Percentiles rank a stretch among this genome's conserved stretches.
Evolutionary conservation across 2,888 invertebrate species (phyloP).

Genomic region (Gortyna flavago): DNA sequence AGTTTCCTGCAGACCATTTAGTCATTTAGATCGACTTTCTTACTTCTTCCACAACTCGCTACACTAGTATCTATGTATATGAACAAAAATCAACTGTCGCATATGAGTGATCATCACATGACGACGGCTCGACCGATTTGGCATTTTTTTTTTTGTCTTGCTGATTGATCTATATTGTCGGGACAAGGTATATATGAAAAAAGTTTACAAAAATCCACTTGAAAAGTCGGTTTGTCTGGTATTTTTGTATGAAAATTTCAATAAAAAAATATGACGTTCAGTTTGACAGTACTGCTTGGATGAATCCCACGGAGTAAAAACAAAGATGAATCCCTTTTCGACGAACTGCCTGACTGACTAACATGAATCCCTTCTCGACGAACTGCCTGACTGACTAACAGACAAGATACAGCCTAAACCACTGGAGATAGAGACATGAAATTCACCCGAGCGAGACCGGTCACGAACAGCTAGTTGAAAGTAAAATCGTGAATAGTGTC

Average conservation of each 20-base stretch:
- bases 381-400: not conserved
- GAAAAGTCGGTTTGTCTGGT: not conserved
- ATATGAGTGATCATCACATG: not conserved
- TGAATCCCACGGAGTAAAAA: too few relatives aligned
- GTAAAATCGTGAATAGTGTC: not conserved
- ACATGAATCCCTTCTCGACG: not conserved
- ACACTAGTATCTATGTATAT: not conserved
- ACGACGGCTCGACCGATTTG: not conserved
- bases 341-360: not conserved
- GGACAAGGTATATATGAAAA: not conserved
- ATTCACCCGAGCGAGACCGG: not conserved
- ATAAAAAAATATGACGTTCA: not conserved
- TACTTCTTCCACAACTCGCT: not conserved
- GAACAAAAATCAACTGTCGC: not conserved
- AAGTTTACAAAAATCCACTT: not conserved
- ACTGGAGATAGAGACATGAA: not conserved
- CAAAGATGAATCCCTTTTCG: not conserved
- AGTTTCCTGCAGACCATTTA: conserved; percentile 17
- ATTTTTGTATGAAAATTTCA: not conserved
- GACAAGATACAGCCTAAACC: not conserved
- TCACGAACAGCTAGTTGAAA: not conserved
- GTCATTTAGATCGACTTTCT: conserved; percentile 20
- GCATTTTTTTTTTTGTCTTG: not conserved
- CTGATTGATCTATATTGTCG: too few relatives aligned
- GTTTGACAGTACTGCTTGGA: not conserved